Evolutionary conservation across 2,113 vertebrate genomes (phyloP).

Genomic region (Ciconia stormi): DNA sequence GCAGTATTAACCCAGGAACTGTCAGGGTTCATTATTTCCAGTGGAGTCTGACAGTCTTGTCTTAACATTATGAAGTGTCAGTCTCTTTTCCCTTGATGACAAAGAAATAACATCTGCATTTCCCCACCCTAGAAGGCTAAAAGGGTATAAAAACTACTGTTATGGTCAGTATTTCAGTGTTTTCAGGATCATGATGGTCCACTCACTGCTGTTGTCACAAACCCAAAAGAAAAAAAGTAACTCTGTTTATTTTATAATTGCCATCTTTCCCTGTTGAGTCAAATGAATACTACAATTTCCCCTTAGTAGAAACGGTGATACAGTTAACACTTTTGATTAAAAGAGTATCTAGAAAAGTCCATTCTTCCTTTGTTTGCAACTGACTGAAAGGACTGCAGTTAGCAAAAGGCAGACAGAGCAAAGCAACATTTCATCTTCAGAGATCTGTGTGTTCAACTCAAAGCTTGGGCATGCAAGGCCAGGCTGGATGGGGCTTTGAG

Average conservation of each 20-base stretch:
- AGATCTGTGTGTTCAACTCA: not conserved
- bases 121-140: constrained; percentile 4
- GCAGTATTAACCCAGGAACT: constrained; percentile 56
- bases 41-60: constrained; percentile 20
- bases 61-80: constrained; percentile 52
- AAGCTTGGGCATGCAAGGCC: not conserved
- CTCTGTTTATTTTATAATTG: not conserved
- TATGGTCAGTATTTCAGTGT: not conserved
- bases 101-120: constrained; percentile 55
- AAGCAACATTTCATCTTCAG: not conserved
- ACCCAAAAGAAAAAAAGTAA: not conserved
- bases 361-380: not conserved
- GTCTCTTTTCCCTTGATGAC: constrained; percentile 52
- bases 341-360: not conserved
- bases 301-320: not conserved
- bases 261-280: not conserved
- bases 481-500: not conserved
- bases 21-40: constrained; percentile 57
- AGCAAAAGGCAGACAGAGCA: not conserved
- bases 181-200: not conserved
- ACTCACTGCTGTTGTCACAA: not conserved
- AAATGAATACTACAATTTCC: not conserved
- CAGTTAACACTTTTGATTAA: not conserved
- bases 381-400: not conserved
- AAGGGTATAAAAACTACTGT: not conserved